Evolutionary conservation across 2,113 vertebrate genomes (phyloP).

Genomic region (Acanthisitta chloris): DNA sequence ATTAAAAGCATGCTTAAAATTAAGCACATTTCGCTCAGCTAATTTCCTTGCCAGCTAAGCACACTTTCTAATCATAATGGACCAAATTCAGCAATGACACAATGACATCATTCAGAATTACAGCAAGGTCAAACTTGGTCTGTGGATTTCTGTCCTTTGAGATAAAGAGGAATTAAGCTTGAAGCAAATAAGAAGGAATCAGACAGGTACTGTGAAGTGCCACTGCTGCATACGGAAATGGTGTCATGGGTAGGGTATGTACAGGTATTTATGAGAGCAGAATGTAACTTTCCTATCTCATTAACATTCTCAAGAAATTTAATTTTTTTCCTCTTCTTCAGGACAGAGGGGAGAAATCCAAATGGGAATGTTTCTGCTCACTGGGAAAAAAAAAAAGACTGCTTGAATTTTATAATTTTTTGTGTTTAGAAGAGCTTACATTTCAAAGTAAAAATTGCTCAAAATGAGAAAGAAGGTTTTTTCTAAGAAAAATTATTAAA

Average conservation of each 20-base stretch:
- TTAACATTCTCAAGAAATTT: background rate
- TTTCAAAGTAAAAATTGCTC: background rate
- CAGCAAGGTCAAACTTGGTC: slow-evolving; percentile 19
- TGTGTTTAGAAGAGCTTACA: background rate
- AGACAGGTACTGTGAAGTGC: background rate
- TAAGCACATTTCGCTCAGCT: slow-evolving; percentile 34
- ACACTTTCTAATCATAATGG: slow-evolving; percentile 19
- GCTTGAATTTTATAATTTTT: background rate
- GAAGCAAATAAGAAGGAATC: slow-evolving; percentile 1
- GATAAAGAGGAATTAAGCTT: background rate
- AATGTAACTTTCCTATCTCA: background rate
- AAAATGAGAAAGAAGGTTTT: background rate
- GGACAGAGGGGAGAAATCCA: background rate
- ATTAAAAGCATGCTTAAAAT: slow-evolving; percentile 58
- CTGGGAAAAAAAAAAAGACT: background rate
- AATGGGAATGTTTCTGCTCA: background rate
- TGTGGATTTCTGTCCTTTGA: slow-evolving; percentile 12
- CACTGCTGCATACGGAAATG: background rate
- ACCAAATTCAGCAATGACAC: slow-evolving; percentile 17
- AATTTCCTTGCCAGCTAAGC: slow-evolving; percentile 42
- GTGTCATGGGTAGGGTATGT: background rate
- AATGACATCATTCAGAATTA: slow-evolving; percentile 10
- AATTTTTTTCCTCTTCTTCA: background rate
- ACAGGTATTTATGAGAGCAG: background rate
- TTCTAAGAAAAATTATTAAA: background rate